phyloP scores from a whole-genome alignment of 1,140 invertebrate genomes.

The Drosophila quadrilineata region DNA sequence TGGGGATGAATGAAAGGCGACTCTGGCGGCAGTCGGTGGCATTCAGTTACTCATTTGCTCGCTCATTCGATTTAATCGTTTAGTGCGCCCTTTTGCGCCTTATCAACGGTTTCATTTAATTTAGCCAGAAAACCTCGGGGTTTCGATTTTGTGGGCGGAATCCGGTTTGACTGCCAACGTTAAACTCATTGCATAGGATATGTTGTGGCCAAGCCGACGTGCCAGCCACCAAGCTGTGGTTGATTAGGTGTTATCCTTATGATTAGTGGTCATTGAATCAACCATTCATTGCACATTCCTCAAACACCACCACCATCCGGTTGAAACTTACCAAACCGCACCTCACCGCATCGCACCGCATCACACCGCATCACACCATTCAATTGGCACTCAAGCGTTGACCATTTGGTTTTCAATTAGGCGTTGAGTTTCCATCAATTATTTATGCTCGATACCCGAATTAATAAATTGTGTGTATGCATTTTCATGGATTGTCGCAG shows the following conservation, averaged over 20 bases:
- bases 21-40: slow-evolving; percentile 8
- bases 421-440: slow-evolving; percentile 24
- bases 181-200: slow-evolving; percentile 29
- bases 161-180: neutral
- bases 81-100: slow-evolving; percentile 77
- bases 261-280: slow-evolving; percentile 62
- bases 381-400: slow-evolving; percentile 22
- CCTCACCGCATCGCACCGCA: no score
- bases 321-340: no score
- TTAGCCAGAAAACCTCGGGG: slow-evolving; percentile 55
- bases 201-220: no score
- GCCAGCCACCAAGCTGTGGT: slow-evolving; percentile 51
- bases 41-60: slow-evolving; percentile 65
- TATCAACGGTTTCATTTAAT: slow-evolving; percentile 78
- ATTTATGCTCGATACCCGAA: slow-evolving; percentile 23
- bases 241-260: slow-evolving; percentile 78
- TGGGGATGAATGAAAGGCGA: slow-evolving; percentile 23
- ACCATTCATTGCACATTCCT: slow-evolving; percentile 4
- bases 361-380: slow-evolving; percentile 4
- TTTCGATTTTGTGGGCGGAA: slow-evolving; percentile 35
- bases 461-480: neutral
- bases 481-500: slow-evolving; percentile 2
- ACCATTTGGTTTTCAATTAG: slow-evolving; percentile 16
- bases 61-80: slow-evolving; percentile 77
- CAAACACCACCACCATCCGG: no score